A percentile compares a stretch with the other conserved stretches of the same genome.
Evolutionary conservation across 1,140 invertebrate genomes (phyloP).

Genomic region (Lordiphosa mommai): DNA sequence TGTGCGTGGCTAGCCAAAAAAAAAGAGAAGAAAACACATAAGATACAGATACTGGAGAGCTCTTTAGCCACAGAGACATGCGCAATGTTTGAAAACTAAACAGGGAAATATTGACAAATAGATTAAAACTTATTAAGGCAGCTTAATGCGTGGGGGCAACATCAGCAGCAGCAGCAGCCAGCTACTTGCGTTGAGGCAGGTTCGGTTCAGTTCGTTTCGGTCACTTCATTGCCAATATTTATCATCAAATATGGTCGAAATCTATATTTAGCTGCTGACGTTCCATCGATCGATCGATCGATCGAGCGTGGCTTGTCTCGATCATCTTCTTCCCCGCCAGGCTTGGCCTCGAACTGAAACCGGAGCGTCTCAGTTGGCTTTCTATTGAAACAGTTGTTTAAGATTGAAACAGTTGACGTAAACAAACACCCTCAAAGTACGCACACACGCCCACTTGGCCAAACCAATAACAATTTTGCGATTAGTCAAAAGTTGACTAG

Average conservation of each 20-base stretch:
- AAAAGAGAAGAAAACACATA: conserved; percentile 2
- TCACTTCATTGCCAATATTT: conserved; percentile 64
- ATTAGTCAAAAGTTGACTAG: conserved; percentile 9
- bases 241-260: conserved; percentile 72
- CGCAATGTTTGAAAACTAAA: conserved; percentile 61
- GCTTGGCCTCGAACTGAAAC: conserved; percentile 42
- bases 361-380: conserved; percentile 46
- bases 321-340: conserved; percentile 17
- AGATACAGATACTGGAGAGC: conserved; percentile 16
- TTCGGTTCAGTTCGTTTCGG: conserved; percentile 24
- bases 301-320: conserved; percentile 1
- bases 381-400: conserved; percentile 71
- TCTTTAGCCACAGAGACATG: too few relatives aligned
- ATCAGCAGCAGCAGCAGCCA: conserved; percentile 19
- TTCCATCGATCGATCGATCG: conserved; percentile 17
- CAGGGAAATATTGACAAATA: conserved; percentile 76
- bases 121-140: conserved; percentile 71
- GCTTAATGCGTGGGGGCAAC: conserved; percentile 8
- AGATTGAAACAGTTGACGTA: conserved; percentile 15
- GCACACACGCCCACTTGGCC: background rate
- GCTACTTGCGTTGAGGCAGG: conserved; percentile 52
- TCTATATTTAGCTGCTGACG: conserved; percentile 75
- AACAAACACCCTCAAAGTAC: background rate
- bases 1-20: conserved; percentile 40
- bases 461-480: background rate